These are phyloP conservation scores for Branchipolynoe longqiensis DNA, from an alignment of 2,888 invertebrate genomes.

Conservation along the genomic window DNA sequence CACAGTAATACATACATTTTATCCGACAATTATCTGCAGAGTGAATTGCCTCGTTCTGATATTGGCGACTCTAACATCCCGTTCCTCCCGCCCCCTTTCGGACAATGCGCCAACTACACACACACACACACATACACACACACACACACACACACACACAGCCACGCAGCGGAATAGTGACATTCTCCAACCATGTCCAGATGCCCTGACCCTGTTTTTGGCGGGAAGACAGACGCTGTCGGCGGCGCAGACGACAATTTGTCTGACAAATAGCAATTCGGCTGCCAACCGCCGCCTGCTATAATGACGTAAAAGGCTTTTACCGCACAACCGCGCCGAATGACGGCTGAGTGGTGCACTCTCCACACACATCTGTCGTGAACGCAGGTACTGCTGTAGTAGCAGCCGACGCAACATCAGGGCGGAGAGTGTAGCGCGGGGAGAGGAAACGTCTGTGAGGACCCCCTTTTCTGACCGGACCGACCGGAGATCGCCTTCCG, in stretches of 20 bases:
- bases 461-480: neutral
- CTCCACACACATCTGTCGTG: neutral
- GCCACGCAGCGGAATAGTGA: too few species aligned
- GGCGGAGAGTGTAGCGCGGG: neutral
- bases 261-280: slow-evolving; percentile 35
- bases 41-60: too few species aligned
- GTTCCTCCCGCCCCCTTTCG: too few species aligned
- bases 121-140: too few species aligned
- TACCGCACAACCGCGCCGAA: slow-evolving; percentile 8
- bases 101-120: too few species aligned
- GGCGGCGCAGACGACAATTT: slow-evolving; percentile 27
- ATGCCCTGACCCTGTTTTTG: slow-evolving; percentile 25
- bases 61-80: too few species aligned
- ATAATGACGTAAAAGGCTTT: slow-evolving; percentile 45
- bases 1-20: too few species aligned
- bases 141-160: too few species aligned
- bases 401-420: neutral
- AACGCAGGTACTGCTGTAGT: too few species aligned
- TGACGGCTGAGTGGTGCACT: neutral
- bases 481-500: slow-evolving; percentile 40
- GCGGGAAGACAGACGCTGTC: slow-evolving; percentile 34
- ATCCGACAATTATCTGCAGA: too few species aligned
- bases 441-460: neutral
- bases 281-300: neutral
- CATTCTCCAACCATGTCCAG: neutral